Conservation (phyloP, 2,888 invertebrate species). For the Conchocele bisecta region DNA sequence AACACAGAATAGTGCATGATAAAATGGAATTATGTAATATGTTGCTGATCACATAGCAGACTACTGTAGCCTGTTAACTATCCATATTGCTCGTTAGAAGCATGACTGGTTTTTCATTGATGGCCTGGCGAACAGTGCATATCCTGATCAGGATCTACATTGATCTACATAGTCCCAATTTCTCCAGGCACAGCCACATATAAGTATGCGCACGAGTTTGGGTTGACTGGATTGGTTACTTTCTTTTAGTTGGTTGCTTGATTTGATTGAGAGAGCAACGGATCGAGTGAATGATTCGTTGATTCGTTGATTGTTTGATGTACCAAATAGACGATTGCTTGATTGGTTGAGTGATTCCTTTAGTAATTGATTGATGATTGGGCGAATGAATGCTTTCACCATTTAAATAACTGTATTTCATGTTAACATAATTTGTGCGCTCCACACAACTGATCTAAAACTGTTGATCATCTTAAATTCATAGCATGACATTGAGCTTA, state of each 20-base stretch:
- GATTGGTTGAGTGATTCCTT: too few species aligned
- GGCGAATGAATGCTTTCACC: background rate
- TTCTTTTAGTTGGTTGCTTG: too few species aligned
- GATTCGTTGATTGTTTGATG: background rate
- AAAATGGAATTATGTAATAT: background rate
- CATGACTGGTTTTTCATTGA: too few species aligned
- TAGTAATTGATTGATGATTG: background rate
- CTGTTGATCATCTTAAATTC: conserved; percentile 4
- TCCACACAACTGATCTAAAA: background rate
- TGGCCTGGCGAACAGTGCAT: too few species aligned
- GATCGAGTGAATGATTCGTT: too few species aligned
- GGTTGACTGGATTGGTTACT: too few species aligned
- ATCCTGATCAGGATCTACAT: too few species aligned
- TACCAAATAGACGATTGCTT: background rate
- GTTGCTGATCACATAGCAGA: background rate
- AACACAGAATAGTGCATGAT: too few species aligned
- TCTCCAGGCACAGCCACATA: background rate
- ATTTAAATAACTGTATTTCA: background rate
- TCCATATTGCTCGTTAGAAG: too few species aligned
- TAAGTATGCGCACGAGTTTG: background rate
- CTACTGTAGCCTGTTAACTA: background rate
- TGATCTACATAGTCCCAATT: too few species aligned
- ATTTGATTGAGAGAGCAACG: too few species aligned
- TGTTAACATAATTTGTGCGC: background rate
- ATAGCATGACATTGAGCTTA: too few species aligned